These are phyloP conservation scores for Agrotis puta DNA, from an alignment of 2,888 invertebrate genomes.

Conservation along the genomic window DNA sequence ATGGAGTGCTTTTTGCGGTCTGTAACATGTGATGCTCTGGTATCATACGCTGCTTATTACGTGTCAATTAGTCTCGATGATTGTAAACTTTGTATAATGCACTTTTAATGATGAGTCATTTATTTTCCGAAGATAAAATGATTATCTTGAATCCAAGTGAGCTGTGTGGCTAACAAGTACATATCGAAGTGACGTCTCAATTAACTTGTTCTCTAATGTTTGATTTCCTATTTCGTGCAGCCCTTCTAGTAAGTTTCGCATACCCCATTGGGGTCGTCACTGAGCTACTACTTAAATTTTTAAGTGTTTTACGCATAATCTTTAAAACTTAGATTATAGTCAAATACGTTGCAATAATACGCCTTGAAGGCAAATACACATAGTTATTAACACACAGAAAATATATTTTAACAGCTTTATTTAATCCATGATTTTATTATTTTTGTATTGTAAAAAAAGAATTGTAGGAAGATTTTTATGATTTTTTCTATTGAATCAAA, in stretches of 20 bases:
- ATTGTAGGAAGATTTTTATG: slow-evolving; percentile 72
- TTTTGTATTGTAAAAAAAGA: slow-evolving; percentile 81
- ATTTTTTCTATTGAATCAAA: slow-evolving; percentile 78
- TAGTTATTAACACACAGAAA: slow-evolving; percentile 69
- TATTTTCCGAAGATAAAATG: slow-evolving; percentile 30
- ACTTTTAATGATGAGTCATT: slow-evolving; percentile 25
- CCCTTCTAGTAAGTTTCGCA: slow-evolving; percentile 45
- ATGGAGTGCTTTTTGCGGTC: slow-evolving; percentile 72
- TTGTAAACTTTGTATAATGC: slow-evolving; percentile 22
- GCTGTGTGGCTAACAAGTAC: slow-evolving; percentile 58
- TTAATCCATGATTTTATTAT: slow-evolving; percentile 83
- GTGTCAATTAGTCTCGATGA: slow-evolving; percentile 57
- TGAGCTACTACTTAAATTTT: slow-evolving; percentile 68
- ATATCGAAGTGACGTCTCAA: slow-evolving; percentile 61
- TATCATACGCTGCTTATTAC: slow-evolving; percentile 45
- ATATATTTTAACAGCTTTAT: slow-evolving; percentile 79
- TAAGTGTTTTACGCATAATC: slow-evolving; percentile 80
- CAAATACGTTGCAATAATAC: slow-evolving; percentile 86
- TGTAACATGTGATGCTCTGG: slow-evolving; percentile 41
- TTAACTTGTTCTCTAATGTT: slow-evolving; percentile 51
- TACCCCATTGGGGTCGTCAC: slow-evolving; percentile 39
- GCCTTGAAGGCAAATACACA: slow-evolving; percentile 81
- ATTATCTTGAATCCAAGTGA: slow-evolving; percentile 30
- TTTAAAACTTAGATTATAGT: slow-evolving; percentile 80
- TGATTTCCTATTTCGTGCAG: slow-evolving; percentile 59